A percentile compares a stretch with the other conserved stretches of the same genome.
Evolutionary conservation across 2,888 invertebrate genomes (phyloP).

Genomic region (Caradrina clavipalpis): DNA sequence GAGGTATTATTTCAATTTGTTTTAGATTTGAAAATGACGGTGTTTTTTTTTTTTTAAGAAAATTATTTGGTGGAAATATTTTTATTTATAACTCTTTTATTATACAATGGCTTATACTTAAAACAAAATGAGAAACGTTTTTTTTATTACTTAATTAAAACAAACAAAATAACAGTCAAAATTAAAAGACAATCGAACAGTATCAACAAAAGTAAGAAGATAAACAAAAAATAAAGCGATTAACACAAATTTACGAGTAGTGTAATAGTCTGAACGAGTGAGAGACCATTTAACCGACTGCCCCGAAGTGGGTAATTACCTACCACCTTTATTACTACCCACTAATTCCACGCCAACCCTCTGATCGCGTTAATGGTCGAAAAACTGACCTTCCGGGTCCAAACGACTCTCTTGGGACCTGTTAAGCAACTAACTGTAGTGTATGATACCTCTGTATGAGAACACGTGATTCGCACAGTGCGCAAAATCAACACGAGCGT

Average conservation of each 20-base stretch:
- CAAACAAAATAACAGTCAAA: neutral
- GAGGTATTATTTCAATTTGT: conserved; percentile 8
- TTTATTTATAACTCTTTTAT: too few relatives aligned
- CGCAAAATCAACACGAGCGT: conserved; percentile 4
- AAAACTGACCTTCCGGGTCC: conserved; percentile 88
- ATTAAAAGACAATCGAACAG: neutral
- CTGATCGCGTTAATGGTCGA: conserved; percentile 88
- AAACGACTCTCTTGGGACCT: conserved; percentile 83
- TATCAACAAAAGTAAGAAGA: conserved; percentile 16
- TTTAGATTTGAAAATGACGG: conserved; percentile 6
- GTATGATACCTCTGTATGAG: conserved; percentile 64
- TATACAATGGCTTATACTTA: too few relatives aligned
- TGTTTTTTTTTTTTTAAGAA: too few relatives aligned
- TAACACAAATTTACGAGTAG: conserved; percentile 60
- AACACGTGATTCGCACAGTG: conserved; percentile 73
- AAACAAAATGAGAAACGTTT: too few relatives aligned
- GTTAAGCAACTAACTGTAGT: conserved; percentile 81
- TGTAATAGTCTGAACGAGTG: conserved; percentile 60
- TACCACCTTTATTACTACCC: conserved; percentile 83
- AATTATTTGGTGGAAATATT: too few relatives aligned
- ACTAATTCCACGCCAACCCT: conserved; percentile 84
- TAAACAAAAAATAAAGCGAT: conserved; percentile 58
- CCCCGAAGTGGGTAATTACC: conserved; percentile 87
- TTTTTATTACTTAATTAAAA: neutral
- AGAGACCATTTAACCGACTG: conserved; percentile 75